Percentiles rank a stretch among this genome's conserved stretches.
Conservation (phyloP, 2,797 vertebrate genomes). For the Glyptemys insculpta region DNA sequence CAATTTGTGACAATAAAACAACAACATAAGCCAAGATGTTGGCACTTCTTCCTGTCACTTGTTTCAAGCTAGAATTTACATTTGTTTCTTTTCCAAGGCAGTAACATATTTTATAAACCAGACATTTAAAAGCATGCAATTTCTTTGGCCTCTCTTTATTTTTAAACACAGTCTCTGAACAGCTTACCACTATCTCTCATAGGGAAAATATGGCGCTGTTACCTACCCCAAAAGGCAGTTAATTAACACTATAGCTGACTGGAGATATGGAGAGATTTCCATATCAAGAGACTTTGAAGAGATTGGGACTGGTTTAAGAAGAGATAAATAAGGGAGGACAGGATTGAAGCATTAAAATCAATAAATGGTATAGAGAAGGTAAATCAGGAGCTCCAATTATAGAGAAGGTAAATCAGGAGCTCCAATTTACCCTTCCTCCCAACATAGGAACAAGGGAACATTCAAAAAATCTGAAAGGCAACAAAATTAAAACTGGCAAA, state of each 20-base stretch:
- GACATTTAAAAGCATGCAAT: slow-evolving; percentile 15
- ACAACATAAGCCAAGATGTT: slow-evolving; percentile 64
- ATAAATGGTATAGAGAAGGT: rapidly evolving
- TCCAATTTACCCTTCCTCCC: background rate
- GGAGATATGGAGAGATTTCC: background rate
- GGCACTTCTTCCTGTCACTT: slow-evolving; percentile 62
- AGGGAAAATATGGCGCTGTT: background rate
- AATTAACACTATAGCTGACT: background rate
- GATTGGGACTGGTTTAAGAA: background rate
- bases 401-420: background rate
- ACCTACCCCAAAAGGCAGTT: background rate
- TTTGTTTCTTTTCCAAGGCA: slow-evolving; percentile 65
- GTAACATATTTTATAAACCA: slow-evolving; percentile 60
- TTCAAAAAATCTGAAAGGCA: background rate
- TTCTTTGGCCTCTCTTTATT: background rate
- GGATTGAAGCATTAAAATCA: background rate
- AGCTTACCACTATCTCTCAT: background rate
- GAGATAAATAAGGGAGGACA: background rate
- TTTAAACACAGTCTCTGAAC: slow-evolving; percentile 34
- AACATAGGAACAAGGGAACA: background rate
- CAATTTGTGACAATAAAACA: slow-evolving; percentile 74
- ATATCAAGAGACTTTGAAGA: background rate
- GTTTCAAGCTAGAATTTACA: slow-evolving; percentile 61
- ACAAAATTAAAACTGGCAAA: background rate
- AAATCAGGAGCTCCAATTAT: background rate